A percentile compares a stretch with the other conserved stretches of the same genome.
Evolutionary conservation across 92 coral and sea anemone genomes (phyloP).

Genomic region (Epizoanthus rinbou): DNA sequence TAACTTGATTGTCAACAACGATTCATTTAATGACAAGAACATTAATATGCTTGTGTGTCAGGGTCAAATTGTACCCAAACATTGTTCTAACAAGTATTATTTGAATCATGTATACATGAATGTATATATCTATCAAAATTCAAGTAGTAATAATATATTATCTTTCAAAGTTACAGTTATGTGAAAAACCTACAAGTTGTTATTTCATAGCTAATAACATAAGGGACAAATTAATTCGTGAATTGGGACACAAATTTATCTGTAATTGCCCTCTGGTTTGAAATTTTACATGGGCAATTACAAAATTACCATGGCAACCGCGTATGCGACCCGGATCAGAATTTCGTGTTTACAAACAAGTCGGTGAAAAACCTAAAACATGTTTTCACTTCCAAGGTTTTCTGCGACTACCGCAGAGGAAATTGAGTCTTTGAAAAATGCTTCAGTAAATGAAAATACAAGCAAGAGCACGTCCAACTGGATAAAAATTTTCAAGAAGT

Average conservation of each 20-base stretch:
- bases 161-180: too few species aligned
- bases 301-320: neutral
- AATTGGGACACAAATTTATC: neutral
- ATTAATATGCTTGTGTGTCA: too few species aligned
- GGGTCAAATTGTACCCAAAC: too few species aligned
- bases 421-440: constrained; percentile 2
- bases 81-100: too few species aligned
- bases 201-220: too few species aligned
- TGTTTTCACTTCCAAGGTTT: neutral
- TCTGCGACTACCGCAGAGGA: constrained; percentile 22
- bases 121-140: too few species aligned
- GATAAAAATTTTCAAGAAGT: constrained; percentile 34
- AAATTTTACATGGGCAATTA: neutral
- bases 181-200: too few species aligned
- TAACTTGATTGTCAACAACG: too few species aligned
- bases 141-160: too few species aligned
- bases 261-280: neutral
- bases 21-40: too few species aligned
- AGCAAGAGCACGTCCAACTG: constrained; percentile 35
- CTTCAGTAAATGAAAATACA: constrained; percentile 5
- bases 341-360: neutral
- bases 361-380: neutral
- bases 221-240: too few species aligned
- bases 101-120: too few species aligned
- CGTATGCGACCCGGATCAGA: neutral